phyloP scores from a whole-genome alignment of 2,113 vertebrate genomes.

The Hucho hucho region DNA sequence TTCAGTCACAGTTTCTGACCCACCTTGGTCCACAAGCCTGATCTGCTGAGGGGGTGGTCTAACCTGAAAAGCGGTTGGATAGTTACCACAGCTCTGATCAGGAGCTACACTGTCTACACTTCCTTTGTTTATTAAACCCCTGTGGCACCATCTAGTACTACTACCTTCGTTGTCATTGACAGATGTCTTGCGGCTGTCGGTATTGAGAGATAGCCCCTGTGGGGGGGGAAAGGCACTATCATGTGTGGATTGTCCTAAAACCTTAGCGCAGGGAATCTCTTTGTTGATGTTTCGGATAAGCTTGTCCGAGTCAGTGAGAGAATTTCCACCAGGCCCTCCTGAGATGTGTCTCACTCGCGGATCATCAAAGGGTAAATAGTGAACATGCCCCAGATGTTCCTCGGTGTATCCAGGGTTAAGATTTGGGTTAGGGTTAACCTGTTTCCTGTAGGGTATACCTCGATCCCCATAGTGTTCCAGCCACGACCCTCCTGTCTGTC shows the following conservation, averaged over 20 bases:
- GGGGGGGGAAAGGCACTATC: constrained; percentile 80
- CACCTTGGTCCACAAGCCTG: constrained; percentile 72
- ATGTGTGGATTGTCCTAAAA: constrained; percentile 75
- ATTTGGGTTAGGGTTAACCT: constrained; percentile 50
- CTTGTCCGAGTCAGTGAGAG: constrained; percentile 72
- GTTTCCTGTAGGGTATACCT: constrained; percentile 66
- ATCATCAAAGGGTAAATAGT: constrained; percentile 88
- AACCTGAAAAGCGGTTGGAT: constrained; percentile 66
- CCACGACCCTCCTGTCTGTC: constrained; percentile 62
- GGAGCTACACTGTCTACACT: constrained; percentile 66
- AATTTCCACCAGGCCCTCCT: constrained; percentile 73
- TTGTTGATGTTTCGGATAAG: constrained; percentile 63
- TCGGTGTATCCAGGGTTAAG: constrained; percentile 63
- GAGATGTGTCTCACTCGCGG: constrained; percentile 88
- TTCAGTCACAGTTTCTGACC: constrained; percentile 81
- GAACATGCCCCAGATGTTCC: constrained; percentile 73
- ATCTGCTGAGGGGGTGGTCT: constrained; percentile 49
- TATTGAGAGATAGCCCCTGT: constrained; percentile 59
- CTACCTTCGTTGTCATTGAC: constrained; percentile 60
- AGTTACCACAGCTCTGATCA: constrained; percentile 63
- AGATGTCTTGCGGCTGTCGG: constrained; percentile 68
- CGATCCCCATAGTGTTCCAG: constrained; percentile 71
- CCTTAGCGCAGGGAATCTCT: constrained; percentile 68
- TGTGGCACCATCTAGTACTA: constrained; percentile 77
- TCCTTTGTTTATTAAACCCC: constrained; percentile 68